Conservation (phyloP, 2,113 vertebrate genomes). For the Catagonus wagneri region DNA sequence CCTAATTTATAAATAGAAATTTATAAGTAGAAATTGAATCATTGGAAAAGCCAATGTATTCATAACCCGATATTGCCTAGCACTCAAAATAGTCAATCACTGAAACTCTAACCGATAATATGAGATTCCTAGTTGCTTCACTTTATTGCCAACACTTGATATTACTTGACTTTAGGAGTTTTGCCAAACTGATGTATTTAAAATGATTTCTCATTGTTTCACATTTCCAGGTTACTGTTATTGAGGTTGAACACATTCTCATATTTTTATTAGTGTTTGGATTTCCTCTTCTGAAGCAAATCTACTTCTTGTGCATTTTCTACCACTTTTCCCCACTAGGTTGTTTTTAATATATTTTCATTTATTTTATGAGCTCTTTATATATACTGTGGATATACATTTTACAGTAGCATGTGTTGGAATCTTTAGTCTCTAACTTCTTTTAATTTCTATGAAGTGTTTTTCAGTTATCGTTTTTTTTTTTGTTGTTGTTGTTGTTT, state of each 20-base stretch:
- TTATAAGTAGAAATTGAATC: too few species aligned
- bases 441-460: not conserved
- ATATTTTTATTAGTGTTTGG: not conserved
- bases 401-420: not conserved
- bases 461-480: too few species aligned
- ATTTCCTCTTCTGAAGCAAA: slow-evolving; percentile 4
- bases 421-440: not conserved
- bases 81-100: not conserved
- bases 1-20: not conserved
- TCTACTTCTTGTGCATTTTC: not conserved
- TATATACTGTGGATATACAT: not conserved
- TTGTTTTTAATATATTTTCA: not conserved
- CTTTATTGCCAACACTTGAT: not conserved
- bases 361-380: not conserved
- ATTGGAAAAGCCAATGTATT: too few species aligned
- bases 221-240: not conserved
- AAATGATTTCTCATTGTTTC: not conserved
- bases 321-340: not conserved
- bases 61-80: not conserved
- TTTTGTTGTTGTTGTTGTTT: too few species aligned
- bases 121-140: not conserved
- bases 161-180: not conserved
- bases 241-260: not conserved
- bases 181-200: not conserved
- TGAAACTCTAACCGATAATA: not conserved